These are phyloP conservation scores for Tetranychus piercei DNA, from an alignment of 2,888 invertebrate genomes.

Conservation along the genomic window DNA sequence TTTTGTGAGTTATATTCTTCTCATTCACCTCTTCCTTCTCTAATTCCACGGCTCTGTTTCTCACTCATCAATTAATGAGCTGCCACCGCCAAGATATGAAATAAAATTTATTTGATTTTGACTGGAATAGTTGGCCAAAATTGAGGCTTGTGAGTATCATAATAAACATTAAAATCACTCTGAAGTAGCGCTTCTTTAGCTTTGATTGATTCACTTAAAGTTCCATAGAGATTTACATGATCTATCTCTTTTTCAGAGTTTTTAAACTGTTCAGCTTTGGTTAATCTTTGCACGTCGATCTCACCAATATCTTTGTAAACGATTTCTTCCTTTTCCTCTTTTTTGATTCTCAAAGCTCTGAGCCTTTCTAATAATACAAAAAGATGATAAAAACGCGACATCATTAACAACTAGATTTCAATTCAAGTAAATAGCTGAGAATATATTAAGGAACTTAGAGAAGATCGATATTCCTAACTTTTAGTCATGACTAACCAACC, in stretches of 20 bases:
- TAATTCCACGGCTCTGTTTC: background rate
- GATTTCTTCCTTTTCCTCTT: background rate
- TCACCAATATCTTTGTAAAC: background rate
- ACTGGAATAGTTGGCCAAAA: conserved; percentile 4
- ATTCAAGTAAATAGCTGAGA: too few species aligned
- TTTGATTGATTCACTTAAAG: background rate
- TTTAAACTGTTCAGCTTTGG: background rate
- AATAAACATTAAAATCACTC: background rate
- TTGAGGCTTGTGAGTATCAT: background rate
- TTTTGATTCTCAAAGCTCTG: background rate
- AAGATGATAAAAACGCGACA: background rate
- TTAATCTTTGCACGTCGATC: background rate
- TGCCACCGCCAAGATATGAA: background rate
- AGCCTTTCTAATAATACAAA: background rate
- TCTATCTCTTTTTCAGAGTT: background rate
- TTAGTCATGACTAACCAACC: background rate
- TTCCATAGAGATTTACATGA: background rate
- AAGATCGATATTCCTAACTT: background rate
- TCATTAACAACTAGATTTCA: too few species aligned
- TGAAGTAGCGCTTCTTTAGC: background rate
- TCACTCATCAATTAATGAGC: background rate
- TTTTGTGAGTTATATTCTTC: background rate
- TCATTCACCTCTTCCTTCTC: background rate
- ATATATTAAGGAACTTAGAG: background rate
- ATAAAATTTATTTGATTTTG: background rate